phyloP scores from a whole-genome alignment of 2,797 vertebrate genomes.

The Tachyglossus aculeatus region DNA sequence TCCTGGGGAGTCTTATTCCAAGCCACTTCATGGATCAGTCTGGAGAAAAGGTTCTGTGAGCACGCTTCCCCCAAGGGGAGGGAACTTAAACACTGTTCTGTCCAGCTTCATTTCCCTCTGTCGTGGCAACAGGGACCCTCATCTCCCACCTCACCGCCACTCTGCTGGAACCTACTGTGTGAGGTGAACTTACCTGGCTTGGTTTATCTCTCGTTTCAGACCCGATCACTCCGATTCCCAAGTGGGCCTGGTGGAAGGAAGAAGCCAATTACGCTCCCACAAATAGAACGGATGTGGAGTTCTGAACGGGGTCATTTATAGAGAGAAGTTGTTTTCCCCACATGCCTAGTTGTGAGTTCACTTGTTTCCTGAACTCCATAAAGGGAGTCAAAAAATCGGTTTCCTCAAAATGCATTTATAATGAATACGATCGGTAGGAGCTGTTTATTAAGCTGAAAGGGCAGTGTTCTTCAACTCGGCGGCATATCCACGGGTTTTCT shows the following conservation, averaged over 20 bases:
- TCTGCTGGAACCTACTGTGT: not conserved
- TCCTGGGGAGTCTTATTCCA: not conserved
- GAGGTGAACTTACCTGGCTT: not conserved
- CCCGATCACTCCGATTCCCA: no score
- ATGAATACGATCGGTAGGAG: not conserved
- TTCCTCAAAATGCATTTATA: not conserved
- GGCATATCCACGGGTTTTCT: not conserved
- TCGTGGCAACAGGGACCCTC: conserved; percentile 8
- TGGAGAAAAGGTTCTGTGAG: not conserved
- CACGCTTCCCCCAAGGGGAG: not conserved
- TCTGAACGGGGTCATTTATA: not conserved
- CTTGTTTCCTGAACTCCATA: not conserved
- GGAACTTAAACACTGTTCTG: conserved; percentile 1
- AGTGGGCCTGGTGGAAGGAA: no score
- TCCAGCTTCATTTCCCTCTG: conserved; percentile 44
- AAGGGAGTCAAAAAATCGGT: conserved; percentile 2
- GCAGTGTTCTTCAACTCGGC: not conserved
- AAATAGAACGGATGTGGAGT: no score
- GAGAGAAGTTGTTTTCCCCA: not conserved
- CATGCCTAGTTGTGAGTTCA: not conserved
- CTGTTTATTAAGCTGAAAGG: not conserved
- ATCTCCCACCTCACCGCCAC: not conserved
- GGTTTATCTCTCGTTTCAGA: conserved; percentile 4
- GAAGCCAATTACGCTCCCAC: no score
- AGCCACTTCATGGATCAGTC: conserved; percentile 8